phyloP scores from a whole-genome alignment of 2,888 invertebrate genomes.

The Ganaspis brasiliensis region DNA sequence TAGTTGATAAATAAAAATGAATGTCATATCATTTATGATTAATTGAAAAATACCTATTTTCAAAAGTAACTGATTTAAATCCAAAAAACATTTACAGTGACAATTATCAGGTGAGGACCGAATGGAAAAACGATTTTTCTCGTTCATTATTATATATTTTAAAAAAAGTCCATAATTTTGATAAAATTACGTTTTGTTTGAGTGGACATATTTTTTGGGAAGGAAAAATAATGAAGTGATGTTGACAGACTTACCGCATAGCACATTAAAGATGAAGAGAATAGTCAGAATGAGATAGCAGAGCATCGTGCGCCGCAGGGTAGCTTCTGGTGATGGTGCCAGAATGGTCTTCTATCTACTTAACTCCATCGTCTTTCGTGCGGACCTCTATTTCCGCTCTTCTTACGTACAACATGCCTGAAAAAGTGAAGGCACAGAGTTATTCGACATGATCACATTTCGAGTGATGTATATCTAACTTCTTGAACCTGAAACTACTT shows the following conservation, averaged over 20 bases:
- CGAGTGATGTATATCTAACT: slow-evolving; percentile 4
- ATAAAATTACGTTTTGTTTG: background rate
- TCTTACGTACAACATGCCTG: slow-evolving; percentile 70
- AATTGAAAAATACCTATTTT: too few species aligned
- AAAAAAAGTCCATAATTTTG: too few species aligned
- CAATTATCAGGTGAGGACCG: too few species aligned
- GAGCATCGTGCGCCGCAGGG: slow-evolving; percentile 74
- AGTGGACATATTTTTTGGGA: background rate
- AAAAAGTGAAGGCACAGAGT: slow-evolving; percentile 54
- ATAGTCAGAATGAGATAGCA: slow-evolving; percentile 73
- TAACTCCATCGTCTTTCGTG: slow-evolving; percentile 72
- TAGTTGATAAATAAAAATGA: too few species aligned
- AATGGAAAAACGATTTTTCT: too few species aligned
- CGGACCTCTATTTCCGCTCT: slow-evolving; percentile 67
- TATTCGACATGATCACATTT: slow-evolving; percentile 34
- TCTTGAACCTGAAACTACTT: slow-evolving; percentile 21
- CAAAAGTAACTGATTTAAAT: too few species aligned
- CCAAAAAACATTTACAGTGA: too few species aligned
- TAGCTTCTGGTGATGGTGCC: slow-evolving; percentile 68
- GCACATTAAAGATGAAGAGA: slow-evolving; percentile 76
- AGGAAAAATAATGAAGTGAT: background rate
- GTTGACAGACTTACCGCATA: slow-evolving; percentile 73
- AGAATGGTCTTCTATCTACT: slow-evolving; percentile 69
- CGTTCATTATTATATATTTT: too few species aligned
- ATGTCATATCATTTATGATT: too few species aligned